Conservation (phyloP, 2,888 invertebrate species). For the Podabrus alpinus region DNA sequence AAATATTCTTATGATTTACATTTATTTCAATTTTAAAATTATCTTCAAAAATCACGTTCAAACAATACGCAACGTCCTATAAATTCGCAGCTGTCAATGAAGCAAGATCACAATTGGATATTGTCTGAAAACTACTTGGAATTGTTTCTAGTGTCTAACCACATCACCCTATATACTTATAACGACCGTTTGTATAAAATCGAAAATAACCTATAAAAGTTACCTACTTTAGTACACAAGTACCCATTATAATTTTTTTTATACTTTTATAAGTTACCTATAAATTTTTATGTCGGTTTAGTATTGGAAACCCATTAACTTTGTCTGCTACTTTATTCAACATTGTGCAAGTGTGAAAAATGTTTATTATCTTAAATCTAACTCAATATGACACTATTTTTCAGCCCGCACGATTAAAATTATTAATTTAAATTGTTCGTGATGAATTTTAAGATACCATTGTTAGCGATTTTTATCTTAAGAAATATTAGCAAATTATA, state of each 20-base stretch:
- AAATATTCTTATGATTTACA: no score
- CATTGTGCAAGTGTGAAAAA: not conserved
- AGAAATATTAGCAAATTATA: not conserved
- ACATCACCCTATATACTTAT: not conserved
- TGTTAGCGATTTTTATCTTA: not conserved
- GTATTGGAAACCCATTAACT: not conserved
- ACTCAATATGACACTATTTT: not conserved
- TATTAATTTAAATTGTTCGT: not conserved
- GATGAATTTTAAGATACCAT: not conserved
- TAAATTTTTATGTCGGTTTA: not conserved
- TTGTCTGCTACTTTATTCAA: not conserved
- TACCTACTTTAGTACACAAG: not conserved
- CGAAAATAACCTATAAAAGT: not conserved
- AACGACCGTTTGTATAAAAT: constrained; percentile 2
- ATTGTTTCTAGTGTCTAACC: not conserved
- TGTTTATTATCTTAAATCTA: not conserved
- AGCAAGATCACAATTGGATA: not conserved
- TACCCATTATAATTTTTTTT: not conserved
- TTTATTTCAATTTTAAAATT: not conserved
- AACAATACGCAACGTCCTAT: not conserved
- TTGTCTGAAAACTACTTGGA: not conserved
- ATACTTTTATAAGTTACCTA: not conserved
- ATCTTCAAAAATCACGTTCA: not conserved
- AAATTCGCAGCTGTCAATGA: not conserved
- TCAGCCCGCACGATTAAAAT: not conserved